Percentiles rank a stretch among this genome's conserved stretches.
These are phyloP conservation scores for Odontocerum albicorne DNA, from an alignment of 2,888 invertebrate species.

Conservation along the genomic window DNA sequence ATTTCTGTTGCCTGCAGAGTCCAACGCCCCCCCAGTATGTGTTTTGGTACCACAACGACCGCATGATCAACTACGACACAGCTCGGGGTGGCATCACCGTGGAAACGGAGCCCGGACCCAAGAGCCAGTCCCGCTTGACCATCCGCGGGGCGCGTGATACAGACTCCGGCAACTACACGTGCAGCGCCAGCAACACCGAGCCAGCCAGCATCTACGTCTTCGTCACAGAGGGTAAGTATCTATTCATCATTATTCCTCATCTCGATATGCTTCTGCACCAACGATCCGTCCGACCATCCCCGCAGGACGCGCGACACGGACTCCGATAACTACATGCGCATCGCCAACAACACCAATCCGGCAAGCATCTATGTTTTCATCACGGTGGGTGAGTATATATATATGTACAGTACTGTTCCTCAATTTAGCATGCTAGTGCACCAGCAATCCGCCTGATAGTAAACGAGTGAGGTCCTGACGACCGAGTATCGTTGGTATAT, in stretches of 20 bases:
- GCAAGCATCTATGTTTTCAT: no score
- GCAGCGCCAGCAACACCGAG: slow-evolving; percentile 87
- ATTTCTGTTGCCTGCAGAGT: slow-evolving; percentile 58
- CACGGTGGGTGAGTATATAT: no score
- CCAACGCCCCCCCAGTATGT: slow-evolving; percentile 92
- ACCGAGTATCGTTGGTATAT: no score
- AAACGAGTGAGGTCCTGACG: no score
- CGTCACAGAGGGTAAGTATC: slow-evolving; percentile 76
- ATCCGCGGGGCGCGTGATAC: slow-evolving; percentile 80
- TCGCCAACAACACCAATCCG: not conserved
- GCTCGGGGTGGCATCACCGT: slow-evolving; percentile 80
- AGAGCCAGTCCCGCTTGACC: slow-evolving; percentile 82
- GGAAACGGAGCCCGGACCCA: slow-evolving; percentile 79
- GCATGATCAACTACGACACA: slow-evolving; percentile 92
- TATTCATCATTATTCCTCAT: not conserved
- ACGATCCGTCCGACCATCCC: not conserved
- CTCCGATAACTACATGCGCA: not conserved
- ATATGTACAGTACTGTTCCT: no score
- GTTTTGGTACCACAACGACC: slow-evolving; percentile 94
- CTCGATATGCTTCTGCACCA: not conserved
- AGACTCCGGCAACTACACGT: slow-evolving; percentile 91
- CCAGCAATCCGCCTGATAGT: no score
- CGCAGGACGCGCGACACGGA: not conserved
- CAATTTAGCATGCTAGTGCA: no score
- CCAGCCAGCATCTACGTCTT: slow-evolving; percentile 87